Percentiles rank a stretch among this genome's conserved stretches.
These are phyloP conservation scores for Drosophila littoralis DNA, from an alignment of 1,140 invertebrate species.

Conservation along the genomic window DNA sequence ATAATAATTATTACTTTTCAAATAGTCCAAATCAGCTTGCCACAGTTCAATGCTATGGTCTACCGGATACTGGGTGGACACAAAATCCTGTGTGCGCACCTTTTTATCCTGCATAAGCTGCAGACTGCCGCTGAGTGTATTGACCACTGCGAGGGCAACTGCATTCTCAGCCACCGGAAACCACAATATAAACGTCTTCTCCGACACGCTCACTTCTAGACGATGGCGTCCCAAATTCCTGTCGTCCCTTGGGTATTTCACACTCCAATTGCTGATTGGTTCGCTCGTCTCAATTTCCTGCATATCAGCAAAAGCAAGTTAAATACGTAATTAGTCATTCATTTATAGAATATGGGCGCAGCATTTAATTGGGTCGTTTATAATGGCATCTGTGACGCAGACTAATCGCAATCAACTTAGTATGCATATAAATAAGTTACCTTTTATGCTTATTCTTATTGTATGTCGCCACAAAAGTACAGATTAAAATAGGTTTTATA, in stretches of 20 bases:
- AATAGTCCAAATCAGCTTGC: slow-evolving; percentile 86
- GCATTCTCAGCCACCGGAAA: slow-evolving; percentile 74
- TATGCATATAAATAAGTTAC: background rate
- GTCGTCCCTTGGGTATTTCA: slow-evolving; percentile 86
- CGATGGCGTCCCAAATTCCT: slow-evolving; percentile 86
- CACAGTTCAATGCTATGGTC: slow-evolving; percentile 87
- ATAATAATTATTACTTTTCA: slow-evolving; percentile 87
- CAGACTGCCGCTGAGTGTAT: slow-evolving; percentile 88
- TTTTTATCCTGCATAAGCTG: slow-evolving; percentile 87
- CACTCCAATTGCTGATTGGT: slow-evolving; percentile 85
- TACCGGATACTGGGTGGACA: slow-evolving; percentile 87
- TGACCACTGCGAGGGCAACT: slow-evolving; percentile 85
- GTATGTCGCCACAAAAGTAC: background rate
- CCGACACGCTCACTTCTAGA: slow-evolving; percentile 86
- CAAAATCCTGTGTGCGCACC: slow-evolving; percentile 86
- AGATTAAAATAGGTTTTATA: background rate
- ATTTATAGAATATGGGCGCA: background rate
- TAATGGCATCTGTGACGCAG: slow-evolving; percentile 1
- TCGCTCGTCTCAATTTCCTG: slow-evolving; percentile 56
- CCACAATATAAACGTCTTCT: slow-evolving; percentile 73
- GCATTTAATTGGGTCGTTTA: background rate
- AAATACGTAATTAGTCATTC: background rate
- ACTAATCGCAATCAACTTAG: background rate
- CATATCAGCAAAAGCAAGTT: background rate
- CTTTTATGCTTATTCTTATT: background rate